Evolutionary conservation across 2,888 invertebrate species (phyloP).

Genomic region (Pterostichus madidus): DNA sequence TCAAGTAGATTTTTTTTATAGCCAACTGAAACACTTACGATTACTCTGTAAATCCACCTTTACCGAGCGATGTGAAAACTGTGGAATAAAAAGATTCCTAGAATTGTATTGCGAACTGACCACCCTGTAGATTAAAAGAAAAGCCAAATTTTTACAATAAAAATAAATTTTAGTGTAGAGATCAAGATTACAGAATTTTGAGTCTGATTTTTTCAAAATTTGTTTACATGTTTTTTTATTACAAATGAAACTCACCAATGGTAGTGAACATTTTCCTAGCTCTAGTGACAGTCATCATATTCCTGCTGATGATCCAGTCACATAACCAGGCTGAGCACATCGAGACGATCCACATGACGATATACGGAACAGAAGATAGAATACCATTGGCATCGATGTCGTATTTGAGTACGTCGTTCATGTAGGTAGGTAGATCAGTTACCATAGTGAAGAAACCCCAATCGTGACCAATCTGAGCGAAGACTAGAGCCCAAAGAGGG

Average conservation of each 20-base stretch:
- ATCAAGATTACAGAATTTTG: too few relatives aligned
- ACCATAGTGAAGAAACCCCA: constrained; percentile 87
- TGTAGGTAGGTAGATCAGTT: constrained; percentile 85
- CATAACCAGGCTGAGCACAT: constrained; percentile 83
- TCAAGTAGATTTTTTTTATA: too few relatives aligned
- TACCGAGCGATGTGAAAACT: too few relatives aligned
- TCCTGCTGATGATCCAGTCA: constrained; percentile 83
- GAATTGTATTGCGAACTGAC: too few relatives aligned
- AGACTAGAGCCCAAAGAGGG: constrained; percentile 87
- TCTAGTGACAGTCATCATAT: constrained; percentile 79
- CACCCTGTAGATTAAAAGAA: too few relatives aligned
- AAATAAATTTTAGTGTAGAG: too few relatives aligned
- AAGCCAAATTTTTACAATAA: too few relatives aligned
- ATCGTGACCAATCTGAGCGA: constrained; percentile 86
- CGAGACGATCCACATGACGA: constrained; percentile 84
- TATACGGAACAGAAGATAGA: constrained; percentile 83
- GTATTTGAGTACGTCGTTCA: constrained; percentile 84
- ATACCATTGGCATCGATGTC: constrained; percentile 83
- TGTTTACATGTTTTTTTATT: too few relatives aligned
- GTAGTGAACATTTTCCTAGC: constrained; percentile 85
- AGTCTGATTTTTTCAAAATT: too few relatives aligned
- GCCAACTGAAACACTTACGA: too few relatives aligned
- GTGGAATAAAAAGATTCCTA: too few relatives aligned
- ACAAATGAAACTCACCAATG: constrained; percentile 78
- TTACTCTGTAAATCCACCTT: too few relatives aligned